Percentiles rank a stretch among this genome's conserved stretches.
Evolutionary conservation across 2,797 vertebrate genomes (phyloP).

Genomic region (Melanotaenia parkinsoni): DNA sequence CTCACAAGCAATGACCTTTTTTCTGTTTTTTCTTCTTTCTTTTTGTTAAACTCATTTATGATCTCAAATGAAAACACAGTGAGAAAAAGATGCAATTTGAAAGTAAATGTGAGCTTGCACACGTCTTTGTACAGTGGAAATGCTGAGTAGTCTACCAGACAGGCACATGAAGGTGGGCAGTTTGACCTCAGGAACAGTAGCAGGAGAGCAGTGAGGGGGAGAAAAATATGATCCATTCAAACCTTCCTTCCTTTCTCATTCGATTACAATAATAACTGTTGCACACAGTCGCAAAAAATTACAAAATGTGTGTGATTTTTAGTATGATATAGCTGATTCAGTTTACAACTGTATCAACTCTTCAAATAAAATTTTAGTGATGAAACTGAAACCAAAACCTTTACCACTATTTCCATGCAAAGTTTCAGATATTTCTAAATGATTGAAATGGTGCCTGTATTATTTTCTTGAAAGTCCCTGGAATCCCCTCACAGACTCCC

Average conservation of each 20-base stretch:
- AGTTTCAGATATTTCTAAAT: not conserved
- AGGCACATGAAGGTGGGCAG: conserved; percentile 31
- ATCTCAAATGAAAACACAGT: conserved; percentile 59
- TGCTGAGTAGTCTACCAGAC: conserved; percentile 65
- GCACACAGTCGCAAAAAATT: not conserved
- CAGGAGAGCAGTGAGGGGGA: conserved; percentile 55
- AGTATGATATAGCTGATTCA: not conserved
- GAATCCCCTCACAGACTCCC: conserved; percentile 1
- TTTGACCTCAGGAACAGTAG: conserved; percentile 66
- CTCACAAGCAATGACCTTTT: conserved; percentile 20
- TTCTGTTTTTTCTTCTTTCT: no score
- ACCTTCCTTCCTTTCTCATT: conserved; percentile 34
- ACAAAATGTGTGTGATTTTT: conserved; percentile 4
- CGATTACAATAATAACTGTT: conserved; percentile 19
- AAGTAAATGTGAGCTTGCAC: conserved; percentile 22
- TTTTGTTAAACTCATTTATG: conserved; percentile 4
- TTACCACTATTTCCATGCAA: not conserved
- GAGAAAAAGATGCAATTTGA: conserved; percentile 32
- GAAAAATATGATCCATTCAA: conserved; percentile 47
- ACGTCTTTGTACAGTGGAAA: conserved; percentile 49
- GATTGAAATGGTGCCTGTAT: not conserved
- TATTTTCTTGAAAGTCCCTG: conserved; percentile 1
- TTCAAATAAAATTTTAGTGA: not conserved
- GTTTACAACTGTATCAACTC: not conserved
- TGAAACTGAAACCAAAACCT: not conserved